These are phyloP conservation scores for Eugnorisma glareosa DNA, from an alignment of 2,888 invertebrate species.

Conservation along the genomic window DNA sequence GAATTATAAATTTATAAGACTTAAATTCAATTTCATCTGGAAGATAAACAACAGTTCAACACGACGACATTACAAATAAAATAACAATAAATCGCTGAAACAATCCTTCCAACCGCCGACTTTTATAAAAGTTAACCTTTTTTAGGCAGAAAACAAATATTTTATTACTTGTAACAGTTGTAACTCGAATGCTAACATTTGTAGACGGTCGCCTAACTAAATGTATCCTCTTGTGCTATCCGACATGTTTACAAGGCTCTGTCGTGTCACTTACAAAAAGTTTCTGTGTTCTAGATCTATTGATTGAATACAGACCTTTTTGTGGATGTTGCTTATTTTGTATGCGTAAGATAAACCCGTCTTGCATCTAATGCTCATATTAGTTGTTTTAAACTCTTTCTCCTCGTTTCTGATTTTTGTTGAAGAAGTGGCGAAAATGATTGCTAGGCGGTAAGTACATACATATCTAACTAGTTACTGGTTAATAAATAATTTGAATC, in stretches of 20 bases:
- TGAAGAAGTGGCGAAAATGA: neutral
- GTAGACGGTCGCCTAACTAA: conserved; percentile 51
- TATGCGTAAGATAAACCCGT: neutral
- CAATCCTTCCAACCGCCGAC: conserved; percentile 7
- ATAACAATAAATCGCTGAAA: conserved; percentile 17
- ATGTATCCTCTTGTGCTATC: conserved; percentile 49
- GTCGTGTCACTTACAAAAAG: conserved; percentile 36
- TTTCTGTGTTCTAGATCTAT: conserved; percentile 25
- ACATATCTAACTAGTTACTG: neutral
- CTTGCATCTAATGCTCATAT: neutral
- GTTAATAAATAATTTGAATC: neutral
- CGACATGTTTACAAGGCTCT: conserved; percentile 47
- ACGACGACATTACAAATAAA: conserved; percentile 17
- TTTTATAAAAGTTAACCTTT: conserved; percentile 42
- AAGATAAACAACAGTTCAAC: conserved; percentile 2
- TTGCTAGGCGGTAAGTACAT: neutral
- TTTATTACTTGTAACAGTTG: conserved; percentile 49
- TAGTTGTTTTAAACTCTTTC: neutral
- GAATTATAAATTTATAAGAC: neutral
- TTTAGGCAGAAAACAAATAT: conserved; percentile 58
- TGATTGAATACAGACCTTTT: conserved; percentile 26
- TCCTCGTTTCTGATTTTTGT: neutral
- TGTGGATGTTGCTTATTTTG: neutral
- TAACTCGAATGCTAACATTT: conserved; percentile 54
- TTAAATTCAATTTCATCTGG: conserved; percentile 1